Percentiles rank a stretch among this genome's conserved stretches.
phyloP scores from a whole-genome alignment of 2,113 vertebrate species.

The Phylloscopus whistleri region DNA sequence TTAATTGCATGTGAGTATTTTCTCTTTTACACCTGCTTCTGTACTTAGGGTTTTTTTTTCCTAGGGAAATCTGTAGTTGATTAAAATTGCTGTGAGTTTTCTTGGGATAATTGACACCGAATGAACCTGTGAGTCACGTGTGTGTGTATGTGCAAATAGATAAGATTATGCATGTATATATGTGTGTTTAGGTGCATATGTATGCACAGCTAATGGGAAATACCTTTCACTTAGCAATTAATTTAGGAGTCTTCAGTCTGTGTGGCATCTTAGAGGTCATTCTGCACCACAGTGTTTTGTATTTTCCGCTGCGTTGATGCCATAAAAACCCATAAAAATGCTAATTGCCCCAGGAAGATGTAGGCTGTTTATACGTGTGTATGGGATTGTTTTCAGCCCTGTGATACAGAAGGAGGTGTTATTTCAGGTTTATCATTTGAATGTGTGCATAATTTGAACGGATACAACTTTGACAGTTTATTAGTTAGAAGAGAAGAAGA shows the following conservation, averaged over 20 bases:
- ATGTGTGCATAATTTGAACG: not conserved
- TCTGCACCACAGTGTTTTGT: not conserved
- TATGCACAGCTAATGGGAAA: not conserved
- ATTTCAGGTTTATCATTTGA: conserved; percentile 44
- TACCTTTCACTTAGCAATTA: conserved; percentile 27
- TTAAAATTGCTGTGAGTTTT: conserved; percentile 21
- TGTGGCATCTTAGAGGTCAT: conserved; percentile 23
- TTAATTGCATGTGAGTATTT: not conserved
- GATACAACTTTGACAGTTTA: conserved; percentile 39
- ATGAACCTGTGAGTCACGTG: not conserved
- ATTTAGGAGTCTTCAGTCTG: not conserved
- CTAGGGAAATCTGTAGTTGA: not conserved
- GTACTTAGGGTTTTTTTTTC: not conserved
- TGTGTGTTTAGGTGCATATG: not conserved
- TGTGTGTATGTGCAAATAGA: not conserved
- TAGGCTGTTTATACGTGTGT: not conserved
- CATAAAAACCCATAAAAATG: conserved; percentile 62
- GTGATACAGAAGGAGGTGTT: conserved; percentile 3
- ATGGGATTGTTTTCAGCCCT: conserved; percentile 23
- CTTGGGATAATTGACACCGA: not conserved
- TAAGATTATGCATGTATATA: not conserved
- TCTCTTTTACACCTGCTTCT: conserved; percentile 16
- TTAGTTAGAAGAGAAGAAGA: not conserved
- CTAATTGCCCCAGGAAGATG: conserved; percentile 49
- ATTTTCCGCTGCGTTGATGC: not conserved